phyloP scores from a whole-genome alignment of 2,797 vertebrate species.

The Aplochiton taeniatus region DNA sequence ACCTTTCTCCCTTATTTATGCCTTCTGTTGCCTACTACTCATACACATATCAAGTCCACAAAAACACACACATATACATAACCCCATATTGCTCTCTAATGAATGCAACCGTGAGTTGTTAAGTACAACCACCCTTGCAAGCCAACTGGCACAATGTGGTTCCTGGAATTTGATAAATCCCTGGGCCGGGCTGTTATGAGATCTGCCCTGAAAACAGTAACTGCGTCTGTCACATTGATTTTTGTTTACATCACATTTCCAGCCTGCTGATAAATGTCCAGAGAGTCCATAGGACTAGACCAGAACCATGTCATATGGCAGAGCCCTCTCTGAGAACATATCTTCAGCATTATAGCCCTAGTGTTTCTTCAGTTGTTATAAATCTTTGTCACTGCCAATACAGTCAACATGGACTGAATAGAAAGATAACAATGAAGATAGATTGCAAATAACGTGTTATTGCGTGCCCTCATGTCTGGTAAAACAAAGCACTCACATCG shows the following conservation, averaged over 20 bases:
- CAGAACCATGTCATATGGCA: too few species aligned
- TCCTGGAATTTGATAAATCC: constrained; percentile 35
- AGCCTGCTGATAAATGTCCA: background rate
- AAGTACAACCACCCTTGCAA: constrained; percentile 51
- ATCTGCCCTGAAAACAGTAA: constrained; percentile 13
- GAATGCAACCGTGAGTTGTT: constrained; percentile 55
- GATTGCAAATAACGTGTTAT: too few species aligned
- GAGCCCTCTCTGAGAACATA: too few species aligned
- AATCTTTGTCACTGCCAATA: too few species aligned
- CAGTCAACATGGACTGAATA: too few species aligned
- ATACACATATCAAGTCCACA: background rate
- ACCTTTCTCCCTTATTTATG: constrained; percentile 52
- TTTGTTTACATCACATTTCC: constrained; percentile 19
- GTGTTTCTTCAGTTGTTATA: too few species aligned
- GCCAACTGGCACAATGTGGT: constrained; percentile 66
- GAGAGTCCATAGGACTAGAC: too few species aligned
- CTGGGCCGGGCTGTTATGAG: constrained; percentile 44
- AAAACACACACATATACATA: constrained; percentile 31
- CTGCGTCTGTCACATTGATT: constrained; percentile 30
- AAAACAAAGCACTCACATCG: constrained; percentile 33
- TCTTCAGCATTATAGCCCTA: too few species aligned
- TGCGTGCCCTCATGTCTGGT: too few species aligned
- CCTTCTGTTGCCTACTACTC: constrained; percentile 60
- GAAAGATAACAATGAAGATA: too few species aligned
- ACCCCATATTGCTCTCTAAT: constrained; percentile 23